Percentiles rank a stretch among this genome's conserved stretches.
Evolutionary conservation across 2,797 vertebrate genomes (phyloP).

Genomic region (Corythornis leucogaster): DNA sequence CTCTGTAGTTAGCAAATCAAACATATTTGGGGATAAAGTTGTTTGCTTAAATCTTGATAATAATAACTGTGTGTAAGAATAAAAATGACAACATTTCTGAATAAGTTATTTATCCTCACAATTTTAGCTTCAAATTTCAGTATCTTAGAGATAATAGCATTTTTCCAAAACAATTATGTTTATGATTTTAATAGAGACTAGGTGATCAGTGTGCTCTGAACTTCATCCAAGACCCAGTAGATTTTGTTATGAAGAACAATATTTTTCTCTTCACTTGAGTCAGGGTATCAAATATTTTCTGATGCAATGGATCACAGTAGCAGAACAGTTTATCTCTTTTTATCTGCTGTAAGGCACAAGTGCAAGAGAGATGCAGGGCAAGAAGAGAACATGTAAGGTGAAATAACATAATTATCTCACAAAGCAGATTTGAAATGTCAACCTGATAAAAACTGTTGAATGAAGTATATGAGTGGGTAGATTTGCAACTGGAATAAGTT

Average conservation of each 20-base stretch:
- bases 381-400: not conserved
- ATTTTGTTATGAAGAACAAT: not conserved
- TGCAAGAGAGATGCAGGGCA: not conserved
- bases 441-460: not conserved
- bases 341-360: not conserved
- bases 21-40: not conserved
- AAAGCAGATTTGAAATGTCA: not conserved
- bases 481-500: not conserved
- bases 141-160: not conserved
- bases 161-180: conserved; percentile 1
- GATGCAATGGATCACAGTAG: not conserved
- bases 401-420: not conserved
- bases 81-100: not conserved
- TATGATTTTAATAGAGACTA: not conserved
- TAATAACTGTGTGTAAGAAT: not conserved
- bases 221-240: not conserved
- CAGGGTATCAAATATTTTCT: not conserved
- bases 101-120: conserved; percentile 16
- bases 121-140: conserved; percentile 11
- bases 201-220: not conserved
- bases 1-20: conserved; percentile 3
- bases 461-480: not conserved
- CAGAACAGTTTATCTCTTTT: not conserved
- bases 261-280: not conserved
- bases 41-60: not conserved